phyloP scores from a whole-genome alignment of 2,113 vertebrate species.

The Pseudonaja textilis region DNA sequence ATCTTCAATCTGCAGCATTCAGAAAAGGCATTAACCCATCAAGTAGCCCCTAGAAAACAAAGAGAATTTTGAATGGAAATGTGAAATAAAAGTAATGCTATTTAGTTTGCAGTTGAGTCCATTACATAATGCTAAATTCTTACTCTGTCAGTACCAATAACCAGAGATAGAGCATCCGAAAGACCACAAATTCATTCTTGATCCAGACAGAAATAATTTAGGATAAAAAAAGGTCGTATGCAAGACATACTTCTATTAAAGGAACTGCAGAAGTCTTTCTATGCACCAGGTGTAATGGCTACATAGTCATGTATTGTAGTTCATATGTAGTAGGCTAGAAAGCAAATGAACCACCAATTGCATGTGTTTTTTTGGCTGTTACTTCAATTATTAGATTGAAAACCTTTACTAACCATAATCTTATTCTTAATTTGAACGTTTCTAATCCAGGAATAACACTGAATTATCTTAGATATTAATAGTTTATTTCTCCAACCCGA shows the following conservation, averaged over 20 bases:
- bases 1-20: conserved; percentile 13
- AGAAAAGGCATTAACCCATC: conserved; percentile 80
- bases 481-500: neutral
- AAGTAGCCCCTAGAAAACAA: conserved; percentile 86
- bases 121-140: neutral
- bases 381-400: neutral
- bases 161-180: neutral
- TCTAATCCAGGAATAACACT: neutral
- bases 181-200: neutral
- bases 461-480: neutral
- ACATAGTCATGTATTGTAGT: neutral
- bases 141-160: neutral
- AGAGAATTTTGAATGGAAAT: neutral
- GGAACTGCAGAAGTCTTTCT: neutral
- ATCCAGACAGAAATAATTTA: neutral
- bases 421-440: neutral
- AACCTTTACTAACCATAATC: neutral
- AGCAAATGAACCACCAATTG: neutral
- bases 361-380: neutral
- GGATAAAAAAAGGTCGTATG: neutral
- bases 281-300: neutral
- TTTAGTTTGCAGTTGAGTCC: neutral
- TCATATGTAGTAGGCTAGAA: neutral
- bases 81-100: neutral
- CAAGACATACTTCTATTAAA: neutral